phyloP scores from a whole-genome alignment of 2,797 vertebrate genomes.

The Leucoraja ocellata region DNA sequence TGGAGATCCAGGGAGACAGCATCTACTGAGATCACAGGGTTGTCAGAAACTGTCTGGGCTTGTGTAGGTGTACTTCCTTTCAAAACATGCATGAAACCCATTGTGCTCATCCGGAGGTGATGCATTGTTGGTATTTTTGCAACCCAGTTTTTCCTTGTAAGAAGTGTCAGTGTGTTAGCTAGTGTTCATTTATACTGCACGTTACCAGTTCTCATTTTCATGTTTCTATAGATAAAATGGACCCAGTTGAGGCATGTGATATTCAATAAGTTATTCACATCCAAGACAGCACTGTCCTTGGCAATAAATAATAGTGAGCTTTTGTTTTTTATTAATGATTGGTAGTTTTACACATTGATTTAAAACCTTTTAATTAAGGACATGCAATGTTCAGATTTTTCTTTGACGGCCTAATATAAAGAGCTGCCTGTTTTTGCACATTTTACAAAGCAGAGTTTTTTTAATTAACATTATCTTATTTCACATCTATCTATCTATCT shows the following conservation, averaged over 20 bases:
- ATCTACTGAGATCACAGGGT: too few relatives aligned
- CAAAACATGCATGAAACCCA: too few relatives aligned
- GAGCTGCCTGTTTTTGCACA: not conserved
- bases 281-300: not conserved
- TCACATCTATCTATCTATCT: not conserved
- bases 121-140: too few relatives aligned
- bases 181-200: not conserved
- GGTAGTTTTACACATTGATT: not conserved
- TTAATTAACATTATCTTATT: not conserved
- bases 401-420: not conserved
- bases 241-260: not conserved
- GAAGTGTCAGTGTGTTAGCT: too few relatives aligned
- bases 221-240: not conserved
- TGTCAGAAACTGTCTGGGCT: too few relatives aligned
- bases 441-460: not conserved
- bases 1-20: too few relatives aligned
- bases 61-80: too few relatives aligned
- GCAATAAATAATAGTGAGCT: not conserved
- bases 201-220: not conserved
- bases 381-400: not conserved
- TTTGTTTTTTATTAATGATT: not conserved
- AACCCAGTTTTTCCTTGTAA: too few relatives aligned
- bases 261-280: not conserved
- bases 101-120: too few relatives aligned
- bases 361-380: not conserved